Evolutionary conservation across 2,797 vertebrate species (phyloP).

Genomic region (Sardinella longiceps): DNA sequence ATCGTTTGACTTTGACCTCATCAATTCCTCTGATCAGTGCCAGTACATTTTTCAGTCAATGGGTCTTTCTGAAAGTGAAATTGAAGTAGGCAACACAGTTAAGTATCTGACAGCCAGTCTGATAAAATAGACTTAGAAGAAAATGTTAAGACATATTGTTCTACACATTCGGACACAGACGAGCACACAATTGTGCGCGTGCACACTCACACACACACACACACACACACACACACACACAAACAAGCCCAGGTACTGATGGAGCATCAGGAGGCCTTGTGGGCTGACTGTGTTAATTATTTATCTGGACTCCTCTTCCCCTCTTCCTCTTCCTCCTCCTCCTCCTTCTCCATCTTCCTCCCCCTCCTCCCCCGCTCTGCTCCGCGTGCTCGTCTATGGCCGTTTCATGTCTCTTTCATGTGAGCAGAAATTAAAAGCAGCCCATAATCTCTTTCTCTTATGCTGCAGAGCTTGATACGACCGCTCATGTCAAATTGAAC

Average conservation of each 20-base stretch:
- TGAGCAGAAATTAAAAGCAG: slow-evolving; percentile 19
- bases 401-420: slow-evolving; percentile 21
- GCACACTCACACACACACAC: not conserved
- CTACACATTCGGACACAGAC: not conserved
- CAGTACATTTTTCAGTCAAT: no score
- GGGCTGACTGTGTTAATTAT: slow-evolving; percentile 12
- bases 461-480: slow-evolving; percentile 7
- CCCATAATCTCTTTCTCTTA: slow-evolving; percentile 17
- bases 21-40: no score
- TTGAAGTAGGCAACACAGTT: no score
- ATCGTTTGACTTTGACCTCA: no score
- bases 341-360: not conserved
- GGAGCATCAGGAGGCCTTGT: not conserved
- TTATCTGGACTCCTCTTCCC: slow-evolving; percentile 7
- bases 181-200: not conserved
- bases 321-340: not conserved
- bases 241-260: not conserved
- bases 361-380: not conserved
- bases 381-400: not conserved
- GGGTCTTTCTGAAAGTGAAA: no score
- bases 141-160: not conserved
- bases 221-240: not conserved
- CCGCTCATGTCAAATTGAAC: slow-evolving; percentile 13
- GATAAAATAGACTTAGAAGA: not conserved
- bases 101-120: no score